Conservation (phyloP, 2,888 invertebrate species). For the Carcina quercana region DNA sequence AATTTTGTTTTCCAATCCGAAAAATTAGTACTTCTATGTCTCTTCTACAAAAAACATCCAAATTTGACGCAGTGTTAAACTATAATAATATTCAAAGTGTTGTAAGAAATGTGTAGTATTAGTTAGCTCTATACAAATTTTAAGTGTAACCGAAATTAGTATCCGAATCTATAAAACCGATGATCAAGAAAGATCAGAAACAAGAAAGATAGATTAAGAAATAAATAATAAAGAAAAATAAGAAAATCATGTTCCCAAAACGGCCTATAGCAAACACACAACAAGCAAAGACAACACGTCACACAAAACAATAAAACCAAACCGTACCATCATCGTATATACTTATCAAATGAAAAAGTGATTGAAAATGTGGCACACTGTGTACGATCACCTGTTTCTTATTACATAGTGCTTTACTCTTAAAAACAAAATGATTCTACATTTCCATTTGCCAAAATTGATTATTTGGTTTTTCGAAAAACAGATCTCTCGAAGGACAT, state of each 20-base stretch:
- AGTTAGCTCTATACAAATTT: neutral
- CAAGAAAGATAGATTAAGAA: conserved; percentile 40
- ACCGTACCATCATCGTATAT: conserved; percentile 47
- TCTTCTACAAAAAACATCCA: conserved; percentile 12
- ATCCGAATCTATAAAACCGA: conserved; percentile 19
- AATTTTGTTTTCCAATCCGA: conserved; percentile 6
- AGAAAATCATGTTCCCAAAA: conserved; percentile 64
- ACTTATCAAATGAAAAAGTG: conserved; percentile 44
- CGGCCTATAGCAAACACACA: conserved; percentile 74
- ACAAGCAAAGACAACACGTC: conserved; percentile 66
- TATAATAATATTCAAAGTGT: conserved; percentile 8
- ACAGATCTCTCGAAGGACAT: conserved; percentile 75
- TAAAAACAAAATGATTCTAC: conserved; percentile 54
- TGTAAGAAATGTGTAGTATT: conserved; percentile 8
- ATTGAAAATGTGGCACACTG: conserved; percentile 49
- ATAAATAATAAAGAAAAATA: conserved; percentile 32
- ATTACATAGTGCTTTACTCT: conserved; percentile 49
- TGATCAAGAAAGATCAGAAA: conserved; percentile 49
- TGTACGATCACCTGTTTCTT: conserved; percentile 47
- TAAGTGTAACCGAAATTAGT: conserved; percentile 1
- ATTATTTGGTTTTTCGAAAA: conserved; percentile 58
- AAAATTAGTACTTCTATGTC: conserved; percentile 8
- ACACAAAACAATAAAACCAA: conserved; percentile 48
- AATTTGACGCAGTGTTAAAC: conserved; percentile 9
- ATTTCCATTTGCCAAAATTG: conserved; percentile 40